These are phyloP conservation scores for Callospermophilus lateralis DNA, from an alignment of 2,113 vertebrate species.

Conservation along the genomic window DNA sequence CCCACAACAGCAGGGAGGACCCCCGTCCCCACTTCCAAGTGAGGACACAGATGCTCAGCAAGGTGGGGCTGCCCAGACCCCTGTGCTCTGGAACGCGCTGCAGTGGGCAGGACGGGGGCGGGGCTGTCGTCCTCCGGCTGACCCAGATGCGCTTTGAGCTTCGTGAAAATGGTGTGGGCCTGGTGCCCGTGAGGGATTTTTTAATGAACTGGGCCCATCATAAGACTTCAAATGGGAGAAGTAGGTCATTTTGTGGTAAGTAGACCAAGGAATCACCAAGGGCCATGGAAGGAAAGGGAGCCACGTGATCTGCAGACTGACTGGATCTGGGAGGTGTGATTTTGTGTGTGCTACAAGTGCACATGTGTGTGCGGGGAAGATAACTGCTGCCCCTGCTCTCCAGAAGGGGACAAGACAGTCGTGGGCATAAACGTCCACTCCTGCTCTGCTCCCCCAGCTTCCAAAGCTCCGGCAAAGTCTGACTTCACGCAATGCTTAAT, in stretches of 20 bases:
- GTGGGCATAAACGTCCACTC: accelerated
- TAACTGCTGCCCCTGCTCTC: neutral
- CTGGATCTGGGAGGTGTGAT: neutral
- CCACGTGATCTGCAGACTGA: neutral
- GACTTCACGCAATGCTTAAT: neutral
- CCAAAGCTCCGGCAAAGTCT: neutral
- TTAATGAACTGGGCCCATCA: neutral
- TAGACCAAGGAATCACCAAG: neutral
- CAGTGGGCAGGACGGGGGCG: too few species aligned
- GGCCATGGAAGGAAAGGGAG: neutral
- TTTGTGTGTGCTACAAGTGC: accelerated
- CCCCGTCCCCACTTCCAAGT: accelerated
- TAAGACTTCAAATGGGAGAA: neutral
- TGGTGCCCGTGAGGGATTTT: too few species aligned
- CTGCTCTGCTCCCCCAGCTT: accelerated
- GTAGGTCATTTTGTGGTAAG: neutral
- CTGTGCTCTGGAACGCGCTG: too few species aligned
- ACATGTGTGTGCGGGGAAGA: too few species aligned
- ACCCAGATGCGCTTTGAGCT: neutral
- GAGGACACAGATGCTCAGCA: neutral
- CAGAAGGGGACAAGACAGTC: accelerated
- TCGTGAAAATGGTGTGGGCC: neutral
- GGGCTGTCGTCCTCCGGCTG: too few species aligned
- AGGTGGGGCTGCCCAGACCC: accelerated
- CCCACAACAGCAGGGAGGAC: neutral